Base-by-base conservation (phyloP, 2,888 invertebrate genomes). In the Orthonychiurus folsomi region DNA sequence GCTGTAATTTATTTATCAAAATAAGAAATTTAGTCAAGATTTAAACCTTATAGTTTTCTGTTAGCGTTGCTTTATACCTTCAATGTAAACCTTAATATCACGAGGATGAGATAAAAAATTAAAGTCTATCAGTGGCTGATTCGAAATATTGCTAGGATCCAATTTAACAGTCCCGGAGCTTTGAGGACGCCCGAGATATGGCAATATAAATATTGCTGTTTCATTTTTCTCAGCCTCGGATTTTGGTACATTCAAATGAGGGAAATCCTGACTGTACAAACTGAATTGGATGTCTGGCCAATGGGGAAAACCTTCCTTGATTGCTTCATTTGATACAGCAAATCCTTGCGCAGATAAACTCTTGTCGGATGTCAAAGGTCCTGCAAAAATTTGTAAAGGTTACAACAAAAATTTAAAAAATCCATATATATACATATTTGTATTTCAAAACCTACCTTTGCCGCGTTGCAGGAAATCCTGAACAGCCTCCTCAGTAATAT, bases 211-310 rank as follows among this genome's bases (percentile, higher is more conserved):
- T 2, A 67, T 58, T 0, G 66, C 61, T 5, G 62, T 55, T 50
- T 66, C 66, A 15, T 5, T 20, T 18, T 28, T 21, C 9, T 28
- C 25, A 25, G 12, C 50, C 1, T n/a, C 1, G 3, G 9, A 15
- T 5, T 61, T 50, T 15, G 60, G 63, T 1, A 63, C n/a, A 1
- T 56, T 50, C 1, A 50, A 54, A 5, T 54, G 37, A 52, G 9
- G 52, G 24, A 63, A 61, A 21, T 56, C 63, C 48, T 64, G 61
- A 1, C 59, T 47, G n/a, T 60, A 61, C 27, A 65, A 50, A 24
- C 62, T 52, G 20, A 65, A 53, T 21, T 68, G 68, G 21, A 68
- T 68, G 53, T 68, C 68, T 1, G 68, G 53, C 68, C 68, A 68
- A 24, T 63, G 20, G 0, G 53, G 27, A 15, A 57, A 37, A 3